These are phyloP conservation scores for Limnodromus scolopaceus DNA, from an alignment of 2,797 vertebrate species.

Conservation along the genomic window DNA sequence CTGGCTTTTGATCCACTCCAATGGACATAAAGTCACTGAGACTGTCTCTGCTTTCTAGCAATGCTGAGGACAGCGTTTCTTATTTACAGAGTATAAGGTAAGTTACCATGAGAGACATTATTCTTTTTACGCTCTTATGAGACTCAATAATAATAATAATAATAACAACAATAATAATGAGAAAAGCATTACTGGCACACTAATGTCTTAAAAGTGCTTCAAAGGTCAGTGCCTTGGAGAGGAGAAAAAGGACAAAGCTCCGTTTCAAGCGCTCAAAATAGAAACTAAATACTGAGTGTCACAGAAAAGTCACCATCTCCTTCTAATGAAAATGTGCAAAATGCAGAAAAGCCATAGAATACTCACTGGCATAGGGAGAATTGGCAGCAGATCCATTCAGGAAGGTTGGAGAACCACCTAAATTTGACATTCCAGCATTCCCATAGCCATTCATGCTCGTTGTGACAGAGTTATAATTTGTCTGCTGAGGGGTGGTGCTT, in stretches of 20 bases:
- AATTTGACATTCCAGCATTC: conserved; percentile 95
- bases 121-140: background rate
- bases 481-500: conserved; percentile 96
- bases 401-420: conserved; percentile 95
- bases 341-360: background rate
- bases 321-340: background rate
- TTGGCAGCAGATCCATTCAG: conserved; percentile 97
- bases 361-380: conserved; percentile 98
- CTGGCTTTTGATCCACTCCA: background rate
- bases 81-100: background rate
- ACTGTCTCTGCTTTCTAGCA: background rate
- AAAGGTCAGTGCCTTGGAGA: background rate
- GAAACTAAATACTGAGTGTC: background rate
- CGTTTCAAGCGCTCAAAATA: background rate
- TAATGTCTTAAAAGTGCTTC: background rate
- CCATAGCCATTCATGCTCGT: conserved; percentile 97
- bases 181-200: background rate
- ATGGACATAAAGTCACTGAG: background rate
- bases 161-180: background rate
- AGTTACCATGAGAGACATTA: background rate
- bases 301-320: background rate
- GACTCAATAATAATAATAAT: background rate
- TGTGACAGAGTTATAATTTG: conserved; percentile 95
- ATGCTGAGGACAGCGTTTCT: background rate
- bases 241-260: background rate